Conservation (phyloP, 2,888 invertebrate species). For the Erynnis tages region DNA sequence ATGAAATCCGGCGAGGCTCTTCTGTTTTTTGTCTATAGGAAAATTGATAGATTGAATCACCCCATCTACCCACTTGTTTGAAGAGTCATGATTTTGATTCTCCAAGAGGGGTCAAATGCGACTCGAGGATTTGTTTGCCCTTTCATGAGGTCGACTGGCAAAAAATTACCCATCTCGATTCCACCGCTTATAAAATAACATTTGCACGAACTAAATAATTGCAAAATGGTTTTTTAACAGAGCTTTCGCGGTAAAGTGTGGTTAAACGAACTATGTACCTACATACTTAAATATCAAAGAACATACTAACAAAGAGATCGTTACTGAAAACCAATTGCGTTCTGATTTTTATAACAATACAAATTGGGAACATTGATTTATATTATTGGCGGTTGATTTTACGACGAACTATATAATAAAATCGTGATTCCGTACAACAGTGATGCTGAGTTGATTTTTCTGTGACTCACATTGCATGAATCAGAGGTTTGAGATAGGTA, state of each 20-base stretch:
- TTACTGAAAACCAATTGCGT: not conserved
- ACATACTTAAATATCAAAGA: no score
- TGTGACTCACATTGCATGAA: constrained; percentile 48
- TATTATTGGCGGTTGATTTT: constrained; percentile 36
- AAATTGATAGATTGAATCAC: not conserved
- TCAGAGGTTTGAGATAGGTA: constrained; percentile 36
- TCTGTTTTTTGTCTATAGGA: constrained; percentile 41
- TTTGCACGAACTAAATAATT: no score
- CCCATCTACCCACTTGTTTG: no score
- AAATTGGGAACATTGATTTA: constrained; percentile 7
- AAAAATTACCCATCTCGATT: no score
- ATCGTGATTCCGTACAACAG: constrained; percentile 33
- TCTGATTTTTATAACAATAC: not conserved
- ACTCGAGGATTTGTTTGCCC: no score
- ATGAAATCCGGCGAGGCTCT: constrained; percentile 56
- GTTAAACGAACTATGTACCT: no score
- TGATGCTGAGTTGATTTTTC: constrained; percentile 45
- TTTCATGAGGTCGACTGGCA: no score
- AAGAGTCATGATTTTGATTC: no score
- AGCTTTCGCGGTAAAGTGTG: no score
- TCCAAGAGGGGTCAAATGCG: no score
- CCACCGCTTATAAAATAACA: no score
- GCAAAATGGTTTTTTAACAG: no score
- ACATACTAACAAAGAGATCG: not conserved
- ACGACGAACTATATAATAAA: constrained; percentile 36